Evolutionary conservation across 1,140 invertebrate genomes (phyloP), one percentile per base, ranked within the genome.

Genomic region (Platyura marginata): DNA sequence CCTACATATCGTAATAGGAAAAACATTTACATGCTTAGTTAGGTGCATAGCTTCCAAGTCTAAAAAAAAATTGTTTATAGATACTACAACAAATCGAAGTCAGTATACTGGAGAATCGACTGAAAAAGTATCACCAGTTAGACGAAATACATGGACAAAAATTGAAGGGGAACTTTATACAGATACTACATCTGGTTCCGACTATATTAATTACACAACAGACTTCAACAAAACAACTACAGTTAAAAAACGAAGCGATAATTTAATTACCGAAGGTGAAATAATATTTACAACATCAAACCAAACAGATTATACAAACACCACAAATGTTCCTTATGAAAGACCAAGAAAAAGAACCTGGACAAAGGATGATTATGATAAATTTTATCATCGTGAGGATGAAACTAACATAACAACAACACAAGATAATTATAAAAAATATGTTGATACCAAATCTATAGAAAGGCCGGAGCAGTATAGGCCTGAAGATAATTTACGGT

Each of bases 101-200:
- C 0, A 78, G 48, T 83, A 74, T 53, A 77, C 72, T 46, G 71
- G 74, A 2, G 68, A 72, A 56, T 61, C 70, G 45, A 65, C 25
- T 18, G 75, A 81, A 57, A 65, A 74, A 49, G 71, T 76, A 13
- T 72, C 63, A 49, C 70, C 79, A 35, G 72, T 82, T 41, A 65
- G 83, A 49, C 71, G 81, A 39, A 86, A 86, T 52, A 88, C 83
- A 3, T 87, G 77, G 67, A 86, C 78, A 0, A 84, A 83, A 61
- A 60, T 77, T 29, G 80, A 83, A 61, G 75, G 77, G 32, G 77
- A 81, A 40, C 72, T 82, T 58, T 68, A 50, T 22, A 69, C 72
- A 40, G 74, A 77, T 51, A 81, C 74, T 3, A 81, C 75, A 32
- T 71, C 63, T 36, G 63, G 68, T 56, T 66, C 69, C 3, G 77